Base-by-base conservation (phyloP, 2,113 vertebrate species). In the Rhinogobius similis region DNA sequence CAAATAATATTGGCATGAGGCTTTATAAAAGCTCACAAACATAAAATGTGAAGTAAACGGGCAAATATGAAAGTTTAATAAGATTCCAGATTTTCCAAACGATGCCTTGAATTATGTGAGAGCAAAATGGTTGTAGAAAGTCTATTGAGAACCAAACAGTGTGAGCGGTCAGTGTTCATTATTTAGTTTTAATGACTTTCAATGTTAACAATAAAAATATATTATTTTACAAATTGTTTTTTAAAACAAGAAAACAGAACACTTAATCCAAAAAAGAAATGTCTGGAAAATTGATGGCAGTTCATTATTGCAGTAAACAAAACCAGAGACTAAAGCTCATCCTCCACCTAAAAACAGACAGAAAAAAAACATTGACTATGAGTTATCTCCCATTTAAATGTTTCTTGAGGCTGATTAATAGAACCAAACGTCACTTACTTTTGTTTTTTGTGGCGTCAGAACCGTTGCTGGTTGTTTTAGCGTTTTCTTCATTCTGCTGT, bases 401-500 rank as follows among this genome's bases (percentile, higher is more conserved):
- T n/a, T 50, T 20, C 13, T 50, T 50, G 20, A 7, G 18, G 4
- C 16, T n/a, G 20, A 50, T 50, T 7, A 18, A 32, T 1, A 14
- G 32, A 6, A 44, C n/a, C 12, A 10, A 0, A 44, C 7, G 43
- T 43, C n/a, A 67, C 81, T 82, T 63, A 86, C 85, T 12, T 72
- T 52, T 66, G 36, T 11, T 5, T 55, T 61, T 21, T 43, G 58
- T 24, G 29, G 41, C 18, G 21, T 46, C 1, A 55, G 27, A n/a
- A n/a, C 53, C 46, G 5, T 5, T 12, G n/a, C 44, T 7, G 69
- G 36, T 12, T 70, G 65, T 3, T n/a, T n/a, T n/a, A n/a, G 55
- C 2, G 52, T 24, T 13, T 70, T 27, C 70, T 71, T 88, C 20
- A 46, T 66, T 65, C 76, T 85, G 79, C 74, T 66, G 58, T 88